Evolutionary conservation across 2,113 vertebrate genomes (phyloP).

Genomic region (Phasianus colchicus): DNA sequence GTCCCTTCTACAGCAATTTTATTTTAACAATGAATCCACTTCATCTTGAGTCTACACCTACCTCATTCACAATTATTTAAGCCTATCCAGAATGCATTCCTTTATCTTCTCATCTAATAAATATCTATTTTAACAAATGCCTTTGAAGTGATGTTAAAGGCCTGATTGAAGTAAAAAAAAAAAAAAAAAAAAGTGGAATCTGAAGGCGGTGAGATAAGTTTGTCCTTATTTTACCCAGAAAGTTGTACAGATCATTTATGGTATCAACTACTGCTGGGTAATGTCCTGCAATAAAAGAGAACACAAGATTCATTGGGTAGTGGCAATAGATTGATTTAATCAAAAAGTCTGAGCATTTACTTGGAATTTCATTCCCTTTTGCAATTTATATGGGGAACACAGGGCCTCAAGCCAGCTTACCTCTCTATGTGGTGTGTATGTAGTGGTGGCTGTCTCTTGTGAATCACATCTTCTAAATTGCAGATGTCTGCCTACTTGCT

Average conservation of each 20-base stretch:
- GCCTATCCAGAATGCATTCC: constrained; percentile 8
- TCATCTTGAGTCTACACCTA: background rate
- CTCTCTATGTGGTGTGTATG: background rate
- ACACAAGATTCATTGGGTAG: constrained; percentile 6
- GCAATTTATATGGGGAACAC: constrained; percentile 6
- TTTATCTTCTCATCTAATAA: constrained; percentile 2
- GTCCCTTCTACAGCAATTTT: background rate
- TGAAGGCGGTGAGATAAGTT: constrained; percentile 16
- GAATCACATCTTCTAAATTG: background rate
- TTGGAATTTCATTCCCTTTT: constrained; percentile 29
- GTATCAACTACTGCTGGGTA: background rate
- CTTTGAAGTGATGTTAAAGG: constrained; percentile 10
- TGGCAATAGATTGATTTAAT: constrained; percentile 37
- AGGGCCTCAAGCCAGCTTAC: background rate
- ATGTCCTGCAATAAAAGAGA: constrained; percentile 18
- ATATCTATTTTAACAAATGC: background rate
- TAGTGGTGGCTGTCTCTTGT: background rate
- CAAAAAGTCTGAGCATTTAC: constrained; percentile 12
- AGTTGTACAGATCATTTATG: background rate
- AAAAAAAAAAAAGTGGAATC: constrained; percentile 19
- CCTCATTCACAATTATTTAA: constrained; percentile 36
- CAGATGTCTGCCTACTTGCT: constrained; percentile 6
- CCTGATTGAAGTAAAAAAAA: background rate
- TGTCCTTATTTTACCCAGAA: constrained; percentile 6
- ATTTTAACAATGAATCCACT: constrained; percentile 19